Evolutionary conservation across 2,113 vertebrate species (phyloP).

Genomic region (Petaurus breviceps): DNA sequence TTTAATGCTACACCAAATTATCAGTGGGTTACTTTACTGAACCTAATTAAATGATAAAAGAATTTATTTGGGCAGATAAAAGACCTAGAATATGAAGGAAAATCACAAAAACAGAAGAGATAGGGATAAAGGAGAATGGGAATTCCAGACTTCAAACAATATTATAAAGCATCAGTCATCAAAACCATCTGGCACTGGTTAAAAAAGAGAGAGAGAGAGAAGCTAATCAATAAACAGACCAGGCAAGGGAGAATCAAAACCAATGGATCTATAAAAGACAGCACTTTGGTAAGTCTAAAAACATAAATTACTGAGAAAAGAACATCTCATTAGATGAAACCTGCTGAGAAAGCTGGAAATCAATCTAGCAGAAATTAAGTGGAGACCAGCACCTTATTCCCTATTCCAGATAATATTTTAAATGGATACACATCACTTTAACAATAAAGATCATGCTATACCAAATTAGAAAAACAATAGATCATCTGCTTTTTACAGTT

Average conservation of each 20-base stretch:
- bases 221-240: neutral
- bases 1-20: neutral
- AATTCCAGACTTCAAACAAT: neutral
- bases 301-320: neutral
- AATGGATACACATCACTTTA: neutral
- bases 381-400: neutral
- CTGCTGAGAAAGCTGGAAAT: neutral
- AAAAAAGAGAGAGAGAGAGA: neutral
- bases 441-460: neutral
- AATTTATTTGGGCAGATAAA: neutral
- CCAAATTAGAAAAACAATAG: neutral
- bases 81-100: neutral
- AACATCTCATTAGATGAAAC: neutral
- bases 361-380: neutral
- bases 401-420: neutral
- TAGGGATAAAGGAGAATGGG: neutral
- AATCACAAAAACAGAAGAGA: neutral
- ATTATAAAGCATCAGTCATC: neutral
- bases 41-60: neutral
- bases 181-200: neutral
- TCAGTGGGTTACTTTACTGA: neutral
- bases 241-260: neutral
- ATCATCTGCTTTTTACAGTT: neutral
- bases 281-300: neutral
- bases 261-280: neutral